Base-by-base conservation (phyloP, 2,113 vertebrate genomes). In the Macroglossus sobrinus region DNA sequence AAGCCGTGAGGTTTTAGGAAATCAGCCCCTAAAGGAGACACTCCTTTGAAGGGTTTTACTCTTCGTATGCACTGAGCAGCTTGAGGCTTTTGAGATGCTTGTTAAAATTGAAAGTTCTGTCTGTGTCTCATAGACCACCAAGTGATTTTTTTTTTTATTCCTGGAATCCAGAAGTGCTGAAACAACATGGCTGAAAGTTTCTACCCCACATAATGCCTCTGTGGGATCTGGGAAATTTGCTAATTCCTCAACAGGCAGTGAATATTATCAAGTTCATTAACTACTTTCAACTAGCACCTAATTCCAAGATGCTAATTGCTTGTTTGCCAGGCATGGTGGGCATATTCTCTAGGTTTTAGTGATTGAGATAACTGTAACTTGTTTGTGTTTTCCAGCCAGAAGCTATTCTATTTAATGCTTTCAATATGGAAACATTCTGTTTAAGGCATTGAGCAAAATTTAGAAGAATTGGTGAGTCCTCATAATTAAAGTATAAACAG, bases 341-440 rank as follows among this genome's bases (percentile, higher is more conserved):
- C 47, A 61, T 95, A 35, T 72, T 86, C 84, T 89, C 88, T 85
- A 28, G 26, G 71, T 97, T 71, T 71, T 78, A 87, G 81, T 91
- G 71, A 95, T 33, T 61, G 61, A 90, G 69, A 85, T 76, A 94
- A 97, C 61, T 84, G 78, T 45, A 95, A 79, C 63, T 91, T 81
- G 53, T 85, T 94, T 95, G 50, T 69, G n/a, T 94, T 96, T 91
- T 93, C 57, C 68, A 93, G 78, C 78, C 78, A 97, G 86, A 95
- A 93, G 63, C 68, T 76, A 86, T 81, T 85, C 18, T 22, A 53
- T 28, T 79, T 96, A 96, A 97, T 93, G 68, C n/a, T 93, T 97
- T 97, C 93, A 97, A 81, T 93, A 94, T 97, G 93, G 95, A 97
- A 95, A 40, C 72, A 94, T 74, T 94, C 59, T 72, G 61, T 92